Base-by-base conservation (phyloP, 2,888 invertebrate genomes). In the Helicoverpa assulta region DNA sequence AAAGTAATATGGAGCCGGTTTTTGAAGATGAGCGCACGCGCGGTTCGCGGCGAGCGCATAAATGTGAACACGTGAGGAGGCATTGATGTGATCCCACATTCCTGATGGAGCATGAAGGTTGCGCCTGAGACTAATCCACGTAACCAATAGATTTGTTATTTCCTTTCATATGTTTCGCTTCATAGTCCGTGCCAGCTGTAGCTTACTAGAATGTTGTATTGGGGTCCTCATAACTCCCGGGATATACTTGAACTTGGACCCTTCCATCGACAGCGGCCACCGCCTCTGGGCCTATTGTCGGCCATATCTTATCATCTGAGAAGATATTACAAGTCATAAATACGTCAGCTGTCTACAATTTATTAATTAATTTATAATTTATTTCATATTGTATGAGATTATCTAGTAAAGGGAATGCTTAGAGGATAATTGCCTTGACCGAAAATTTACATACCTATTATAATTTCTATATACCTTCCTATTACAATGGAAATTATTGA, bases 1-100 rank as follows among this genome's bases (percentile, higher is more conserved):
- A 90, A 90, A 90, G 89, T 90, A 86, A 89, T 81, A 78, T 71
- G 67, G 74, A 86, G 85, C 89, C 89, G 88, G 90, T 89, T 89
- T 86, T 80, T 76, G 84, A 83, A 83, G 83, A 90, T 89, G 90
- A 85, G 83, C 87, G 88, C 89, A 83, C 66, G 81, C 78, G 80
- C 78, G 68, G 70, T 76, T 82, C 78, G 80, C 78, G 76, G 62
- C 78, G 58, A 59, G 47, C 47, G 57, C n/a, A 65, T 76, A 67
- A 79, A 64, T 54, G 66, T 67, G 56, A 56, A 60, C 60, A 68
- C 73, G 69, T 74, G 73, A 65, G 59, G 58, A 51, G 54, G 64
- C 68, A 74, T 70, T 67, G 64, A 70, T 83, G 65, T 55, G 61
- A 52, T 16, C 21, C 18, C 14, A 67, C 37, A 69, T 73, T 83